Base-by-base conservation (phyloP, 92 coral and sea anemone species). In the Scolanthus callimorphus region DNA sequence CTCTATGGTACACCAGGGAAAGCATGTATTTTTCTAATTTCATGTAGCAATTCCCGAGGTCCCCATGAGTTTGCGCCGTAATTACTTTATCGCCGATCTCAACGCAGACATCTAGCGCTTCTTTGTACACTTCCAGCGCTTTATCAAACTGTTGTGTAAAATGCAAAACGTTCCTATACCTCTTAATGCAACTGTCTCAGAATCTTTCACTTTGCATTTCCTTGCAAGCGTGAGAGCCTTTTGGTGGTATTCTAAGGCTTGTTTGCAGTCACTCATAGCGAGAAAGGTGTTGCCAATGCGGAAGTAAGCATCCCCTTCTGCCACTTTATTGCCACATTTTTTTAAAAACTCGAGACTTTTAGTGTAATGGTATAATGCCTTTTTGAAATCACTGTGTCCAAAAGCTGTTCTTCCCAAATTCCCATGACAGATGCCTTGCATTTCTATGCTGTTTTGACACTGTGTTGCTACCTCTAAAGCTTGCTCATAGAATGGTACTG, bases 1-100 rank as follows among this genome's bases (percentile, higher is more conserved):
- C 10, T 27, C 20, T 4, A n/a, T 20, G 20, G 19, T 39, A 37
- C 22, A 34, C 37, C 17, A 61, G 24, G 27, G 67, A 50, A 41
- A 39, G 29, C n/a, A n/a, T 45, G 39, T 44, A 17, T 15, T 61
- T 51, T 26, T 51, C 67, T 19, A 61, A 39, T 24, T 45, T 52
- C 51, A 39, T 45, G 53, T 61, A 61, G 27, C 55, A 61, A 1
- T 17, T n/a, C 27, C 67, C 67, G 19, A 61, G 12, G 20, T 61
- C 44, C 19, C 29, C 49, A 25, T 26, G 26, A 51, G 67, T 51
- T 2, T 45, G 31, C 10, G 31, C 67, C 3, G 39, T 22, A 6
- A 2, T 19, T 13, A 24, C 24, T 17, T 45, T 45, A 38, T 61
- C 67, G 1, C 56, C 67, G 25, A 38, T 45, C 20, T 39, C 55